These are phyloP conservation scores for Stenopsyche tienmushanensis DNA, from an alignment of 1,140 invertebrate species.

Conservation along the genomic window DNA sequence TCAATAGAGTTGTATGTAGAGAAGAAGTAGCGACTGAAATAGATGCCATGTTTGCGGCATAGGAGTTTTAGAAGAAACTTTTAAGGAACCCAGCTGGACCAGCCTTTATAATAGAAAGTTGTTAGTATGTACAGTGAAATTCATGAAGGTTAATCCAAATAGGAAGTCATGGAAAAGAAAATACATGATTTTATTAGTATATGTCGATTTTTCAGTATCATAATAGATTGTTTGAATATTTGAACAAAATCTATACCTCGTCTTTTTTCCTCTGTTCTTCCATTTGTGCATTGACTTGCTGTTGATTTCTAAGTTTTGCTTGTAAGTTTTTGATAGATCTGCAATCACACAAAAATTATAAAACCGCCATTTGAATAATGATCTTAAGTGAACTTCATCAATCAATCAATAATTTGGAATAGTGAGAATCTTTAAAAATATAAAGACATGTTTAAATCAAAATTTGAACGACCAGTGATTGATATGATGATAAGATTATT, in stretches of 20 bases:
- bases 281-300: constrained; percentile 67
- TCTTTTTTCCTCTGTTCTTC: constrained; percentile 62
- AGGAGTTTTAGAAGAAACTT: constrained; percentile 77
- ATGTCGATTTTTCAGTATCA: constrained; percentile 9
- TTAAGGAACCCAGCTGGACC: constrained; percentile 85
- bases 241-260: constrained; percentile 58
- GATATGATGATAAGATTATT: not conserved
- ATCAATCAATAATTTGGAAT: too few species aligned
- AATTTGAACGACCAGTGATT: not conserved
- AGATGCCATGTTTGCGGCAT: constrained; percentile 15
- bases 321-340: constrained; percentile 86
- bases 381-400: too few species aligned
- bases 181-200: constrained; percentile 27
- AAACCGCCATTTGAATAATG: too few species aligned
- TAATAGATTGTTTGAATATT: constrained; percentile 6
- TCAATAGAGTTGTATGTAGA: constrained; percentile 36
- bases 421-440: too few species aligned
- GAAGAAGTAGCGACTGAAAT: constrained; percentile 38
- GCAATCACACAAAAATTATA: constrained; percentile 43
- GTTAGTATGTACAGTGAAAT: not conserved
- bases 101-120: constrained; percentile 56
- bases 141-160: constrained; percentile 13
- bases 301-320: constrained; percentile 78
- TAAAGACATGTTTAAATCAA: too few species aligned
- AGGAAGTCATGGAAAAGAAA: constrained; percentile 34